Evolutionary conservation across 2,113 vertebrate species (phyloP).

Genomic region (Himantopus leucocephalus): DNA sequence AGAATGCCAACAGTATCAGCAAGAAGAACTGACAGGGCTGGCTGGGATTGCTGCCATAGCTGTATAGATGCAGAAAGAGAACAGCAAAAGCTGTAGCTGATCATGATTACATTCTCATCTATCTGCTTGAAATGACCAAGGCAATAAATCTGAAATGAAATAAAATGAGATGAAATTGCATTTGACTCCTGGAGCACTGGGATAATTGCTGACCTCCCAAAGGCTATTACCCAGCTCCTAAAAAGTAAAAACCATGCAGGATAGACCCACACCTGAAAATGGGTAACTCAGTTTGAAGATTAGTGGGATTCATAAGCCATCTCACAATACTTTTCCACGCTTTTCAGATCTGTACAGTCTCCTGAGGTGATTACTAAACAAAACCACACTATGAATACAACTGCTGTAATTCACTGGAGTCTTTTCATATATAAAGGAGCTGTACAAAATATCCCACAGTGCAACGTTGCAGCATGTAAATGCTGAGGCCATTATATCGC

Average conservation of each 20-base stretch:
- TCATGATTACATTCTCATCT: conserved; percentile 37
- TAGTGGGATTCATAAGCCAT: conserved; percentile 19
- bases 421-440: neutral
- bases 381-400: neutral
- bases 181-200: conserved; percentile 52
- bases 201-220: conserved; percentile 58
- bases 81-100: conserved; percentile 7
- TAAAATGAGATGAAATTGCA: conserved; percentile 57
- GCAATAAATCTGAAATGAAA: conserved; percentile 57
- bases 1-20: neutral
- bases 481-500: neutral
- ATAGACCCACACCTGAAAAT: conserved; percentile 30
- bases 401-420: neutral
- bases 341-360: neutral
- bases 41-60: neutral
- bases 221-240: conserved; percentile 37
- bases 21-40: neutral
- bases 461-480: neutral
- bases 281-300: conserved; percentile 8
- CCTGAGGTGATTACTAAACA: conserved; percentile 32
- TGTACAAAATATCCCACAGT: neutral
- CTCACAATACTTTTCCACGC: neutral
- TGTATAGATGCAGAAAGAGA: neutral
- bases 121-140: conserved; percentile 39
- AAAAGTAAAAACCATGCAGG: conserved; percentile 30